These are phyloP conservation scores for Lepidurus couesii DNA, from an alignment of 1,140 invertebrate species.

Conservation along the genomic window DNA sequence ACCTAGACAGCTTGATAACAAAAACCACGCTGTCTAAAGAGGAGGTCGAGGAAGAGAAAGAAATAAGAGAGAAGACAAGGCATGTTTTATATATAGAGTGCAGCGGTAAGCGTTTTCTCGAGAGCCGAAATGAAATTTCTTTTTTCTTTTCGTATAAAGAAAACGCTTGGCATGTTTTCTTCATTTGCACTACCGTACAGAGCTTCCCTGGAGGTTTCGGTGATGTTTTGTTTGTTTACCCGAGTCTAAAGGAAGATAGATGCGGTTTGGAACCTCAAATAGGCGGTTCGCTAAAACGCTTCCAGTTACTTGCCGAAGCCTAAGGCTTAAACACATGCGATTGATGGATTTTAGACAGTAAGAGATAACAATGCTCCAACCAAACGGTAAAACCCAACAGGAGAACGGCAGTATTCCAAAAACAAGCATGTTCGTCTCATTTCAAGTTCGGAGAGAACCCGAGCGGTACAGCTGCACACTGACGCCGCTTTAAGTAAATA, in stretches of 20 bases:
- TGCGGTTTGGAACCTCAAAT: background rate
- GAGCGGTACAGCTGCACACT: too few species aligned
- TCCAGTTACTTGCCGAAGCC: background rate
- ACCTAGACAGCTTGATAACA: background rate
- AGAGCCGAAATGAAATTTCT: background rate
- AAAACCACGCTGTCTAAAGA: background rate
- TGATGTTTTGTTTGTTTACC: background rate
- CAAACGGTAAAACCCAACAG: background rate
- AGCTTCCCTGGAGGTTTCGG: background rate
- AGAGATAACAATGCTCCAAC: slow-evolving; percentile 11
- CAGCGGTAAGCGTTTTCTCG: slow-evolving; percentile 6
- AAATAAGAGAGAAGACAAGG: background rate
- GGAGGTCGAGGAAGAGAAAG: background rate
- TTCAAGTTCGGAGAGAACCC: too few species aligned
- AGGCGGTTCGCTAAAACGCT: background rate
- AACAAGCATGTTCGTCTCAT: too few species aligned
- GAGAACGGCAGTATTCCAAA: too few species aligned
- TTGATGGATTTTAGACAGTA: slow-evolving; percentile 6
- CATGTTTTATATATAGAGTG: background rate
- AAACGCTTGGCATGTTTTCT: background rate
- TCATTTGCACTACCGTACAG: background rate
- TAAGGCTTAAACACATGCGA: background rate
- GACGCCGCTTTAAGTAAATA: too few species aligned
- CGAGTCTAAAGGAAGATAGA: background rate
- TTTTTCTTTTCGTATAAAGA: background rate